A percentile compares a stretch with the other conserved stretches of the same genome.
phyloP scores from a whole-genome alignment of 2,113 vertebrate genomes.

The Leptobrachium leishanense region DNA sequence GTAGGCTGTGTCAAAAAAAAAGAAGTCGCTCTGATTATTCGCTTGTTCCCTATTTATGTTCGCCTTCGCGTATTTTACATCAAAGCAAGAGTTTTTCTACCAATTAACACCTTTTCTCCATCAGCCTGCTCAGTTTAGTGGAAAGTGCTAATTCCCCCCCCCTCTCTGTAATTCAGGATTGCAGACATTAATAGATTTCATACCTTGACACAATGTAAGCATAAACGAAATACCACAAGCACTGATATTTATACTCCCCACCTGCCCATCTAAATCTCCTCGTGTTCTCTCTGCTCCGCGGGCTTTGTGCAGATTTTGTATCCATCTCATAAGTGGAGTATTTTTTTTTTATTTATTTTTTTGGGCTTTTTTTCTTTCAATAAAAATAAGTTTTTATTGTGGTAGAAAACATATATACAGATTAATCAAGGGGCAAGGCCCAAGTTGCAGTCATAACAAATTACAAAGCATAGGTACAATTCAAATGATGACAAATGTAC shows the following conservation, averaged over 20 bases:
- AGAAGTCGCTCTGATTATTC: constrained; percentile 31
- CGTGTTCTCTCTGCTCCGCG: no score
- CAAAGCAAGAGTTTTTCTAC: constrained; percentile 39
- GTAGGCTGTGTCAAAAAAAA: constrained; percentile 39
- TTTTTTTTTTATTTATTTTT: no score
- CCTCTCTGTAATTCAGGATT: constrained; percentile 4
- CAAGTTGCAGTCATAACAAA: no score
- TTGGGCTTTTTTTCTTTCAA: no score
- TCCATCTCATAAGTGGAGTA: no score
- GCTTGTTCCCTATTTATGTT: constrained; percentile 44
- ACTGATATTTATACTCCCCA: not conserved
- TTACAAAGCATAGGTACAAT: no score
- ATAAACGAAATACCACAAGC: not conserved
- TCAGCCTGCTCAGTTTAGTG: constrained; percentile 8
- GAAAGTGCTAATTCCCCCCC: constrained; percentile 1
- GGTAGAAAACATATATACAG: no score
- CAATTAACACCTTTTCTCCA: constrained; percentile 42
- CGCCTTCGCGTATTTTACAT: constrained; percentile 32
- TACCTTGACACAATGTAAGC: not conserved
- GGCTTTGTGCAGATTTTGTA: no score
- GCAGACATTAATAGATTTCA: not conserved
- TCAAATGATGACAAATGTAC: no score
- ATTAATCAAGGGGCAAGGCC: no score
- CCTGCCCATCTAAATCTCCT: not conserved
- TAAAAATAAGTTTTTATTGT: no score